Evolutionary conservation across 1,140 invertebrate species (phyloP), one percentile per base, ranked within the genome.

Genomic region (Tetramorium parvispinum): DNA sequence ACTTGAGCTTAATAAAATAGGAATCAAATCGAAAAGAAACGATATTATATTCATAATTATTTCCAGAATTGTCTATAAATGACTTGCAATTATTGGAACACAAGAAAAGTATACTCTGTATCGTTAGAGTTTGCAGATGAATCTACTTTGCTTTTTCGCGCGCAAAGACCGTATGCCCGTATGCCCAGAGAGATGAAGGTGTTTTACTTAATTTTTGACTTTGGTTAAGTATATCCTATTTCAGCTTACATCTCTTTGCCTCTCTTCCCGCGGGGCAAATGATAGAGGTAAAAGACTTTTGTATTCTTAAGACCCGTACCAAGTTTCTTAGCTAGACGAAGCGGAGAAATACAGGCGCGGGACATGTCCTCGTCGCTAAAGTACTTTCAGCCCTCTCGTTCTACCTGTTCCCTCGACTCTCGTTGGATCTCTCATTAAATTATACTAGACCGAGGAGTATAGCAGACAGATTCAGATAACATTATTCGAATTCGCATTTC

Each of bases 401-500:
- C 55, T 57, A 51, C 6, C 16, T 61, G 51, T 49, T 65, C 40
- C n/a, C 37, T 57, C 11, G 70, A 10, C 16, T 32, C 16, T 46
- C 10, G 49, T 27, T 53, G 70, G 63, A 73, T 88, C 53, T 68
- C 65, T 88, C 79, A 70, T 88, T 85, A 85, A 57, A 89, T 78
- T 61, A 68, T 65, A 75, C 53, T 65, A 53, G 77, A 63, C 18
- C 46, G 51, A 51, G 32, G 59, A 53, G 46, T 73, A 66, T 46
- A 59, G 27, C 57, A 32, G 24, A 61, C 37, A 55, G 11, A 70
- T 75, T 78, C 27, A 18, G 43, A 70, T 61, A 68, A 46, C 24
- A 32, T 88, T 51, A 78, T 37, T 66, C 40, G 24, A 59, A 78
- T 61, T 11, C 21, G 49, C 5, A n/a, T 49, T 40, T 24, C 16